Base-by-base conservation (phyloP, 2,797 vertebrate genomes). In the Chloroceryle inda region DNA sequence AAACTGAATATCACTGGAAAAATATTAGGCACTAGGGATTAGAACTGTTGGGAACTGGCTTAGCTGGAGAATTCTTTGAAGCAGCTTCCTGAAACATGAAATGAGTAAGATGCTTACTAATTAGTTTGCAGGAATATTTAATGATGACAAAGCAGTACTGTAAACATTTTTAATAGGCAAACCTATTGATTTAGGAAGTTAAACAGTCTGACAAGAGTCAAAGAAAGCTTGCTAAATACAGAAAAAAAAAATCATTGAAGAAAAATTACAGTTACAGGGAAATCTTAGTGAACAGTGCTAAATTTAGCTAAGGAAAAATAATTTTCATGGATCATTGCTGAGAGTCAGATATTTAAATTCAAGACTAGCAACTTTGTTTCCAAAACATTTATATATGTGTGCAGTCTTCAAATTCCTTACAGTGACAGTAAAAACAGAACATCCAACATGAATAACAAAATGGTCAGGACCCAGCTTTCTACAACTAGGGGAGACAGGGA, bases 91-190 rank as follows among this genome's bases (percentile, higher is more conserved):
- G 50, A 94, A 96, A 95, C 64, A 95, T 22, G 64, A 42, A 64
- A 88, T 53, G 49, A 82, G 11, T 82, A 91, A 96, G 35, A 97
- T 66, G 66, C 89, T 91, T 91, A 77, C 83, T 96, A 96, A 97
- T 94, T 97, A 96, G 96, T 59, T 45, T 94, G 62, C 52, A 91
- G 69, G 59, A 91, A 94, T 89, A 91, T 86, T 97, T 94, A 94
- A 86, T 83, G 83, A 71, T 94, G 50, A 93, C 69, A 95, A 93
- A 87, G 64, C 64, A 96, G 67, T 92, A 90, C 40, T 3, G 11
- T 93, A 95, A 97, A 97, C 55, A 97, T 73, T 94, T 96, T 96
- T 78, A 94, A 95, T 18, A 91, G 53, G 74, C 53, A 95, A 94
- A 71, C 18, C 49, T 92, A 94, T 64, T 97, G 45, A 92, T 96